Percentiles rank a stretch among this genome's conserved stretches.
phyloP scores from a whole-genome alignment of 2,888 invertebrate species.

The Zelleria hepariella region DNA sequence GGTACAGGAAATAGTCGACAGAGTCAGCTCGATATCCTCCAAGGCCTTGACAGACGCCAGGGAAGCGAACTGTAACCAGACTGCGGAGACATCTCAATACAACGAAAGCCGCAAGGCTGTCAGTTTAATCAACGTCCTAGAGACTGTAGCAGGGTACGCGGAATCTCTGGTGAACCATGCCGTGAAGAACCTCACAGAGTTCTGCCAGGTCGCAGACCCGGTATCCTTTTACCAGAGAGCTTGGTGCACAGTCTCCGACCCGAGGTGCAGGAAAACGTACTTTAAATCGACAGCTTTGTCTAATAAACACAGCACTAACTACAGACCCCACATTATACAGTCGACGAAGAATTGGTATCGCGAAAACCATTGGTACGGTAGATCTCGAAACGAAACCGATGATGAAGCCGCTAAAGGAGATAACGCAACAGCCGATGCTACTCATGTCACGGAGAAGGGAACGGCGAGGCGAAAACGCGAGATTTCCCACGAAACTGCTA shows the following conservation, averaged over 20 bases:
- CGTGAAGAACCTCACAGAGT: conserved; percentile 28
- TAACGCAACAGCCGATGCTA: background rate
- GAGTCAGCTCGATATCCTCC: conserved; percentile 30
- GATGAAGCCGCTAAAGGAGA: background rate
- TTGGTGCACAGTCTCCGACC: conserved; percentile 16
- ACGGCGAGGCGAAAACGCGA: background rate
- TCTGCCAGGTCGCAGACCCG: conserved; percentile 30
- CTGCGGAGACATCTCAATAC: conserved; percentile 13
- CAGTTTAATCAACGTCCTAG: conserved; percentile 24
- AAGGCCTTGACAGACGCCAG: conserved; percentile 33
- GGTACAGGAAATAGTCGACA: conserved; percentile 31
- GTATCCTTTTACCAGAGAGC: conserved; percentile 27
- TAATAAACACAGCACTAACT: conserved; percentile 20
- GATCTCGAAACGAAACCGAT: background rate
- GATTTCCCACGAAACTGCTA: background rate
- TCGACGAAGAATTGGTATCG: background rate
- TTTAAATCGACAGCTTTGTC: conserved; percentile 25
- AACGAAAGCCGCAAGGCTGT: background rate
- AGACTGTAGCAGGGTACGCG: conserved; percentile 26
- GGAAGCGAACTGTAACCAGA: conserved; percentile 34
- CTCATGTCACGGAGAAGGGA: background rate
- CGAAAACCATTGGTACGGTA: background rate
- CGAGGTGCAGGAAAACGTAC: conserved; percentile 29
- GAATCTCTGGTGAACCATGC: conserved; percentile 29
- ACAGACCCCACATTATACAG: conserved; percentile 24